These are phyloP conservation scores for Muntiacus muntjak DNA, from an alignment of 2,113 vertebrate genomes.

Conservation along the genomic window DNA sequence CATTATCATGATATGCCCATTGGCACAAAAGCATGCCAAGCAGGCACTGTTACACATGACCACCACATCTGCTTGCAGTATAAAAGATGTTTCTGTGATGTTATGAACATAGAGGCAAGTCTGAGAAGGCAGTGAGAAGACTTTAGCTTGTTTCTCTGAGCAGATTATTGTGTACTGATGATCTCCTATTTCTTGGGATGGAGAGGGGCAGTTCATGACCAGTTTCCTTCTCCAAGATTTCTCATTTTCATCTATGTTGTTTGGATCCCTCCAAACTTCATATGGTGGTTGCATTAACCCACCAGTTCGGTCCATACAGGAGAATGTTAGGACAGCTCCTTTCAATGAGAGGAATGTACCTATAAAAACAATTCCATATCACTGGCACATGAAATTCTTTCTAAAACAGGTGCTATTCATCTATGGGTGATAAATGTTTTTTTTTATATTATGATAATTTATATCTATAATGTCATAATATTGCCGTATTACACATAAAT, in stretches of 20 bases:
- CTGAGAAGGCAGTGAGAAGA: constrained; percentile 97
- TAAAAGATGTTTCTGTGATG: constrained; percentile 98
- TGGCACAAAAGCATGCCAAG: constrained; percentile 97
- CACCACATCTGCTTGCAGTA: constrained; percentile 92
- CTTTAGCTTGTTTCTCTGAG: constrained; percentile 98
- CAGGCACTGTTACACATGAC: constrained; percentile 92
- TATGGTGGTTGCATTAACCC: constrained; percentile 88
- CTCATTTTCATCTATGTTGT: constrained; percentile 88
- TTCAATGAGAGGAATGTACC: constrained; percentile 92
- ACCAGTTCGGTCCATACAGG: constrained; percentile 91
- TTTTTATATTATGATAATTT: not conserved
- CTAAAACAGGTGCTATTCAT: constrained; percentile 5
- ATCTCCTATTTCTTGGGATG: constrained; percentile 91
- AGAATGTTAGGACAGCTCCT: constrained; percentile 91
- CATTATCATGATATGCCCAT: constrained; percentile 97
- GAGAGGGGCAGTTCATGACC: constrained; percentile 89
- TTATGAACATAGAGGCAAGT: constrained; percentile 95
- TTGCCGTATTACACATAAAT: not conserved
- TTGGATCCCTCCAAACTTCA: constrained; percentile 93
- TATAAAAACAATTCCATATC: constrained; percentile 73
- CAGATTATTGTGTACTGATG: constrained; percentile 95
- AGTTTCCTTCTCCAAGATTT: constrained; percentile 89
- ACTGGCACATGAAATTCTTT: constrained; percentile 35
- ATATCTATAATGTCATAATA: not conserved
- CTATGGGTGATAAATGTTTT: not conserved